Evolutionary conservation across 2,888 invertebrate genomes (phyloP).

Genomic region (Metalampra italica): DNA sequence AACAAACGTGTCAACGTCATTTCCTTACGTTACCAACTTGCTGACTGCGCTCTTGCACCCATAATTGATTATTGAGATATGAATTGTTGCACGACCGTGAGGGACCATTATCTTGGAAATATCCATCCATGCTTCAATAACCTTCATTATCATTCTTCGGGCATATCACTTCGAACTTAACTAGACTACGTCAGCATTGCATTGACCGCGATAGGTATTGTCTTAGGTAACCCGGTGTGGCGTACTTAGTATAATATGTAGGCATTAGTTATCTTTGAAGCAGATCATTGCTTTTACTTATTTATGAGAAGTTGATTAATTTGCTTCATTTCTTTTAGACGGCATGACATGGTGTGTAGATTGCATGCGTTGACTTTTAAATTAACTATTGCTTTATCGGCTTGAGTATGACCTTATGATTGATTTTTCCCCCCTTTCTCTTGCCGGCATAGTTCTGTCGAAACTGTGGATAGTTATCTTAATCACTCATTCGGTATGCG

Average conservation of each 20-base stretch:
- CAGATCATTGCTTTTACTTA: no score
- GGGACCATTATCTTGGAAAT: neutral
- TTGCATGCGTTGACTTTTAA: no score
- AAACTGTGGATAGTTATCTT: conserved; percentile 47
- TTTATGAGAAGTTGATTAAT: no score
- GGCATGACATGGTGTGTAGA: no score
- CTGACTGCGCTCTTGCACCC: conserved; percentile 7
- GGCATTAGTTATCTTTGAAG: no score
- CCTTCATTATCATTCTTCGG: neutral
- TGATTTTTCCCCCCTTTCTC: conserved; percentile 33
- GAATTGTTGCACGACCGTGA: neutral
- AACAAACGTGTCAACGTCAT: conserved; percentile 44
- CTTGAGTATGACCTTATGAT: no score
- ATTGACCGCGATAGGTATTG: no score
- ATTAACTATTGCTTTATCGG: no score
- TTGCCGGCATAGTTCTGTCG: conserved; percentile 30
- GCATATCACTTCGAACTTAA: neutral
- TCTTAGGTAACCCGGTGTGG: no score
- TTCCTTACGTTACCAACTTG: conserved; percentile 17
- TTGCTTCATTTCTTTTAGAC: no score
- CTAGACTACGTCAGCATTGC: no score
- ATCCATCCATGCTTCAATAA: neutral
- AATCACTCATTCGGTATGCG: conserved; percentile 52
- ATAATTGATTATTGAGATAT: neutral
- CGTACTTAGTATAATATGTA: no score